These are phyloP conservation scores for Sicus ferrugineus DNA, from an alignment of 2,888 invertebrate genomes.

Conservation along the genomic window DNA sequence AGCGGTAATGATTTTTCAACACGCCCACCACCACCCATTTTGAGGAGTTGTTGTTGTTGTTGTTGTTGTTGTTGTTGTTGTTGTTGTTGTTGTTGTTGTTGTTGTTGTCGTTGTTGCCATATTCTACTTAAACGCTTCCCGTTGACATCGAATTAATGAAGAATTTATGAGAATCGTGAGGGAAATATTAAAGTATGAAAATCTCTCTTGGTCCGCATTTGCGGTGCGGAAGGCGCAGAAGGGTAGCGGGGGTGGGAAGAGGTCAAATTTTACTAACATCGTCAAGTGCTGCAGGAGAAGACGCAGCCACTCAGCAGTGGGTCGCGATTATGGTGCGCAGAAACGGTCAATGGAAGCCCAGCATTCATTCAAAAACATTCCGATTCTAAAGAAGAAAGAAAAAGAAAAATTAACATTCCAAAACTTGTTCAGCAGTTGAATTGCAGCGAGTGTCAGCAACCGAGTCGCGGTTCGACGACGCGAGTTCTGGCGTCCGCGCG, in stretches of 20 bases:
- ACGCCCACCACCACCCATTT: neutral
- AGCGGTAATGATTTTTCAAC: too few relatives aligned
- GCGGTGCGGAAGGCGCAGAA: neutral
- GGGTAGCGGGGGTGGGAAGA: neutral
- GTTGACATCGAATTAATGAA: slow-evolving; percentile 56
- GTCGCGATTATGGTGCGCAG: too few relatives aligned
- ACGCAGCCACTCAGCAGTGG: too few relatives aligned
- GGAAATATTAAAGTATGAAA: slow-evolving; percentile 50
- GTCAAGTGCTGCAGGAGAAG: too few relatives aligned
- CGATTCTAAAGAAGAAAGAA: too few relatives aligned
- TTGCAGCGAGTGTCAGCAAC: slow-evolving; percentile 21
- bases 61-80: slow-evolving; percentile 28
- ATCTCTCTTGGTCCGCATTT: slow-evolving; percentile 6
- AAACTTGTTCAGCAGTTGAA: slow-evolving; percentile 10
- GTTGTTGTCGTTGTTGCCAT: too few relatives aligned
- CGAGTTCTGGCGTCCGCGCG: neutral
- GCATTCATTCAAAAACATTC: too few relatives aligned
- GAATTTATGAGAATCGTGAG: slow-evolving; percentile 54
- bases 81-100: too few relatives aligned
- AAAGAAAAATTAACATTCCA: neutral
- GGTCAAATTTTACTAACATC: too few relatives aligned
- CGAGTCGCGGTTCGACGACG: neutral
- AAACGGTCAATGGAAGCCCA: too few relatives aligned
- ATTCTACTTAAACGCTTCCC: neutral
- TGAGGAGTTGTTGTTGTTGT: too few relatives aligned